Base-by-base conservation (phyloP, 2,888 invertebrate genomes). In the Drosophila diplacantha region DNA sequence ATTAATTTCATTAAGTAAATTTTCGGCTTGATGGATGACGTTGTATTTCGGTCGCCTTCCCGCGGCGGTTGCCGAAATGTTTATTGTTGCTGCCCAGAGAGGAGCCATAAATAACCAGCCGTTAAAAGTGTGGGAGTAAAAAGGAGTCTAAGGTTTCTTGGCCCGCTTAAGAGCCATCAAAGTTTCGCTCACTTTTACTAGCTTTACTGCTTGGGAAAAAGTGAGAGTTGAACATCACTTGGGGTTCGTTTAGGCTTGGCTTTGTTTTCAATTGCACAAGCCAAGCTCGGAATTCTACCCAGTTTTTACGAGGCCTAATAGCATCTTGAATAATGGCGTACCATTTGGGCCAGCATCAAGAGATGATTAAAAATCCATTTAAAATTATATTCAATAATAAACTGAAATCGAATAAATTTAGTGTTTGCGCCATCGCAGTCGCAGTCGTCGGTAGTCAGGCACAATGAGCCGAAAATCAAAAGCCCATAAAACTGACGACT, bases 1-100 rank as follows among this genome's bases (percentile, higher is more conserved):
- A 81, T 81, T 81, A 81, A 81, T 81, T 81, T 81, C 83, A 81
- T 81, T 81, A 81, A 83, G 84, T 81, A 83, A 83, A 83, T 83
- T 83, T 83, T 65, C 68, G 31, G 69, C 78, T 74, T 80, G 80
- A 80, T 80, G 76, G 70, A 80, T 74, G 80, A 76, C 68, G 79
- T 67, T 80, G 81, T 83, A 75, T 63, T 67, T 63, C 55, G 55
- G 51, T 59, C 71, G 74, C 65, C 64, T 60, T 68, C 57, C 58
- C 31, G 58, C 44, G 75, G 71, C 78, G 46, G 65, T 61, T 75
- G 79, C 83, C 79, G 72, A 82, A 80, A 80, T 80, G 76, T 82
- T 67, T 65, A 82, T 76, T 82, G 74, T 80, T 72, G 72, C 49
- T 70, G 63, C 24, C 16, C 62, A 51, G 35, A 51, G 62, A 61